Base-by-base conservation (phyloP, 35 echinoderm and acorn worm species). In the Apostichopus japonicus region DNA sequence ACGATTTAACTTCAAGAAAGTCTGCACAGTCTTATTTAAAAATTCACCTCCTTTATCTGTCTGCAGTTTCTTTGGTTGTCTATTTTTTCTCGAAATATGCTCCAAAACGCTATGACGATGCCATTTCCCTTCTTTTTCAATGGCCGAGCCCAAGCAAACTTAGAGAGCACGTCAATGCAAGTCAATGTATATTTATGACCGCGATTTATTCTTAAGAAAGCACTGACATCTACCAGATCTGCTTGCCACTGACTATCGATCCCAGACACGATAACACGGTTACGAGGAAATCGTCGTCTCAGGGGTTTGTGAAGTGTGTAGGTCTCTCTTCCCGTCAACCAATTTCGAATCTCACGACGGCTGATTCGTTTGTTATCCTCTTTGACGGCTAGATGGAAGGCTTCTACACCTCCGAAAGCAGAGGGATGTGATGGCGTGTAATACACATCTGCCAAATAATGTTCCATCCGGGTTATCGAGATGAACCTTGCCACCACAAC, bases 201-300 rank as follows among this genome's bases (percentile, higher is more conserved):
- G 24, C 82, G 54, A 58, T 96, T 96, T 55, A 65, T 19, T 19
- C 82, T 79, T 27, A 27, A 44, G 51, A 92, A 76, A 13, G 57
- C 7, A 61, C 52, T 70, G 11, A 96, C 58, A 33, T 96, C 95
- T 2, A 92, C 92, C 24, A 94, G 52, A 90, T 96, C 92, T 0
- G 90, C 83, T 79, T 96, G 77, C 92, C 90, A 96, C 55, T 94
- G 92, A 13, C 93, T 73, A 73, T 96, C 95, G n/a, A 97, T 92
- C 10, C 82, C 86, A 51, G 55, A 55, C 15, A 97, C 93, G 15
- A 90, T 65, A 14, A 97, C 96, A 10, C 72, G 55, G 63, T 95
- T 97, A 9, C 93, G 51, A 24, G 54, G 23, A 91, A 95, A 94
- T 1, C 54, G 71, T 90, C 77, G 90, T 53, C 84, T 23, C 15